Base-by-base conservation (phyloP, 2,113 vertebrate genomes). In the Dendrocopos noguchii region DNA sequence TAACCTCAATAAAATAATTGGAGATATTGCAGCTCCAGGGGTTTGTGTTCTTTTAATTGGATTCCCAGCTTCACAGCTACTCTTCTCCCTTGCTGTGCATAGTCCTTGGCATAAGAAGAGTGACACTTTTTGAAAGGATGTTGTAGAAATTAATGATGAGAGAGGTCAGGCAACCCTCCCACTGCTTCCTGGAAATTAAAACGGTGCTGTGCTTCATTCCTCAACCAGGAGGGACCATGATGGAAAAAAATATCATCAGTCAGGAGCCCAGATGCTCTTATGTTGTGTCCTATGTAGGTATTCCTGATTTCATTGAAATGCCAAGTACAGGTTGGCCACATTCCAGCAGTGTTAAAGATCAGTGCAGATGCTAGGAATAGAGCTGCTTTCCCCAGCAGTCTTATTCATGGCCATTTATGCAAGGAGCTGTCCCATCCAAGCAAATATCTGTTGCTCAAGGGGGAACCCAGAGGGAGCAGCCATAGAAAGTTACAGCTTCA, bases 161-260 rank as follows among this genome's bases (percentile, higher is more conserved):
- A 92, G 93, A 95, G 92, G 90, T 91, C 91, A 86, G 50, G 6
- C 93, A 61, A 14, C 71, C 82, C 85, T 88, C 96, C 93, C 84
- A 29, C 94, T 80, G 95, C 91, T 84, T 66, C 84, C 76, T 95
- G 92, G 88, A 90, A 95, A 84, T 91, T n/a, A 81, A 86, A 76
- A 31, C 80, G 57, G 72, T n/a, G 88, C 80, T 90, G 92, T 14
- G 33, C 76, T 75, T 89, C 75, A 8, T 42, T 76, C 75, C 82
- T 60, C 79, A 74, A 0, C 65, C 88, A 73, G 65, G 93, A 67
- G 86, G 72, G 84, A 59, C 64, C 11, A 0, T n/a, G 91, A 70
- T 89, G 53, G 53, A n/a, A 47, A 68, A 82, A 80, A 91, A 91
- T 60, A 27, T 21, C 81, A 79, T 80, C 88, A 47, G n/a, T 64